Evolutionary conservation across 2,888 invertebrate genomes (phyloP).

Genomic region (Epiblema foenella): DNA sequence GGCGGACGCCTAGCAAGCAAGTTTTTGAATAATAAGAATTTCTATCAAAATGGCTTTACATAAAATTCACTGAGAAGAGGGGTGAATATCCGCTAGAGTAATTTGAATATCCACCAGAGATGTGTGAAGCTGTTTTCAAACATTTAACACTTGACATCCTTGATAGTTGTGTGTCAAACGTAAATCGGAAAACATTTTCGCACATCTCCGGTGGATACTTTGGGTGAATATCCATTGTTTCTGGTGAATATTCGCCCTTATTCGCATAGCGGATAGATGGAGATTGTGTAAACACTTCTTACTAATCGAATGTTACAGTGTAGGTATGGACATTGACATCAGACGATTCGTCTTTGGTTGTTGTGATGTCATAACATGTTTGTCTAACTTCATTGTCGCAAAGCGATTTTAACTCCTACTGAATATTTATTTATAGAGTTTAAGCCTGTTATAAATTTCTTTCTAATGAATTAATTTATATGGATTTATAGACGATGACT

Average conservation of each 20-base stretch:
- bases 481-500: not conserved
- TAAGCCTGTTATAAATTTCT: conserved; percentile 10
- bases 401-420: conserved; percentile 14
- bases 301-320: not conserved
- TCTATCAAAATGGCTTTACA: not conserved
- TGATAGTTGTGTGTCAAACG: too few species aligned
- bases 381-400: conserved; percentile 11
- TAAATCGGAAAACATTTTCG: too few species aligned
- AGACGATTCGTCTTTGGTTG: conserved; percentile 30
- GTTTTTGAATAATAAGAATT: not conserved
- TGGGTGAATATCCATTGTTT: too few species aligned
- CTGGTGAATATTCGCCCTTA: too few species aligned
- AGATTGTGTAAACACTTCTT: not conserved
- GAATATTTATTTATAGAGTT: not conserved
- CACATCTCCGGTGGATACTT: too few species aligned
- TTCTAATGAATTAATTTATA: conserved; percentile 9
- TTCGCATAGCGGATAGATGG: not conserved
- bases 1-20: not conserved
- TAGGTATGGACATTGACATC: too few species aligned
- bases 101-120: too few species aligned
- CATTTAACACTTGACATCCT: too few species aligned
- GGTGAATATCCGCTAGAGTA: too few species aligned
- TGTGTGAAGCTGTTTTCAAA: too few species aligned
- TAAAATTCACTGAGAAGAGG: not conserved
- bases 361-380: conserved; percentile 4